Conservation (phyloP, 1,140 invertebrate species). For the Aradophagus sp. region DNA sequence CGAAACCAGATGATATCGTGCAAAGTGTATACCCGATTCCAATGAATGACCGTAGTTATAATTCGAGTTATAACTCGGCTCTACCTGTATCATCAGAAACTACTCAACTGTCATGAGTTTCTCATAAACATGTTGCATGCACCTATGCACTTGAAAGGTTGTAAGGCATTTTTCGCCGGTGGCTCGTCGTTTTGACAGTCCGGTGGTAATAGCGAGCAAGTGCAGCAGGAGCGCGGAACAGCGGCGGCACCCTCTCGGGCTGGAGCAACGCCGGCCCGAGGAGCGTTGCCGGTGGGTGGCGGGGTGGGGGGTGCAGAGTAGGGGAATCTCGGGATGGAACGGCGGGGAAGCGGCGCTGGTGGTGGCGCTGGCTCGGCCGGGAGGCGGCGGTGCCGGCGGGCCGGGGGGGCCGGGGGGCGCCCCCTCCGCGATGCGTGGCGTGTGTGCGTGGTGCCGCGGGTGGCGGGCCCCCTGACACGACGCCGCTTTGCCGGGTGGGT, state of each 20-base stretch:
- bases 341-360: constrained; percentile 21
- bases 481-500: constrained; percentile 61
- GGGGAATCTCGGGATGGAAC: background rate
- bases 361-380: constrained; percentile 3
- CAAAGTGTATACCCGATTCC: too few species aligned
- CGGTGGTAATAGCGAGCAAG: too few species aligned
- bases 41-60: too few species aligned
- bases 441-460: constrained; percentile 40
- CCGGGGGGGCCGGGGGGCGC: constrained; percentile 13
- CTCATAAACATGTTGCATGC: too few species aligned
- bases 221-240: constrained; percentile 5
- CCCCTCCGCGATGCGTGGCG: constrained; percentile 45
- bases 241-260: constrained; percentile 20
- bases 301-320: constrained; percentile 13
- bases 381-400: constrained; percentile 32
- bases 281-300: constrained; percentile 17
- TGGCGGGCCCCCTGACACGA: constrained; percentile 59
- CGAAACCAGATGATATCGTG: too few species aligned
- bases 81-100: too few species aligned
- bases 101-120: too few species aligned
- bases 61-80: too few species aligned
- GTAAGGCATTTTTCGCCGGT: too few species aligned
- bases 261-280: constrained; percentile 6
- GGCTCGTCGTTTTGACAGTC: too few species aligned
- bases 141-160: too few species aligned